Evolutionary conservation across 64 coral and sea anemone genomes (phyloP).

Genomic region (Catalaphyllia jardinei): DNA sequence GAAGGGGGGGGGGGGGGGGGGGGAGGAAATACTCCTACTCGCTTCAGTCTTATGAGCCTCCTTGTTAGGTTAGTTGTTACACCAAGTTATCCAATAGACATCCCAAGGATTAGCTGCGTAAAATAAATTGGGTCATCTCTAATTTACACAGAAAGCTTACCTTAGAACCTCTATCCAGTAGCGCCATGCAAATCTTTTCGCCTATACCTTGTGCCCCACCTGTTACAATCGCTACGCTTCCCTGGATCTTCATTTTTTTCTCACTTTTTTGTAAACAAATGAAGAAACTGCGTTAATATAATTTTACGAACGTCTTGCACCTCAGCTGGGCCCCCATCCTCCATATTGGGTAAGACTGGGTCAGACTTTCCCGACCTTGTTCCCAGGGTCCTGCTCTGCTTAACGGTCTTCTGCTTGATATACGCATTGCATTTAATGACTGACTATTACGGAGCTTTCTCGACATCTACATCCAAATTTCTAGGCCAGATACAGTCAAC

Average conservation of each 20-base stretch:
- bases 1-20: no score
- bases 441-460: no score
- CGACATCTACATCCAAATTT: no score
- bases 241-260: slow-evolving; percentile 58
- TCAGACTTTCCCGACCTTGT: neutral
- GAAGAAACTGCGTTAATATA: neutral
- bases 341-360: neutral
- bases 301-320: neutral
- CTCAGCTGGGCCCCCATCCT: neutral
- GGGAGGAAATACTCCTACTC: no score
- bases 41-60: no score
- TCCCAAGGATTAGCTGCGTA: no score
- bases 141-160: slow-evolving; percentile 28
- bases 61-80: no score
- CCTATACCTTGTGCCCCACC: slow-evolving; percentile 87
- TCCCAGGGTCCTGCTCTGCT: neutral
- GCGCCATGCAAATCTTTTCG: slow-evolving; percentile 57
- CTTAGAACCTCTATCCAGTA: slow-evolving; percentile 63
- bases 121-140: no score
- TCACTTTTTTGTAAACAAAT: neutral
- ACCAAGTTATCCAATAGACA: no score
- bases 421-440: no score
- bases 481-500: no score
- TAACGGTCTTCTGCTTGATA: no score
- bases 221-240: slow-evolving; percentile 61